A percentile compares a stretch with the other conserved stretches of the same genome.
Conservation (phyloP, 2,113 vertebrate genomes). For the Aphyosemion australe region DNA sequence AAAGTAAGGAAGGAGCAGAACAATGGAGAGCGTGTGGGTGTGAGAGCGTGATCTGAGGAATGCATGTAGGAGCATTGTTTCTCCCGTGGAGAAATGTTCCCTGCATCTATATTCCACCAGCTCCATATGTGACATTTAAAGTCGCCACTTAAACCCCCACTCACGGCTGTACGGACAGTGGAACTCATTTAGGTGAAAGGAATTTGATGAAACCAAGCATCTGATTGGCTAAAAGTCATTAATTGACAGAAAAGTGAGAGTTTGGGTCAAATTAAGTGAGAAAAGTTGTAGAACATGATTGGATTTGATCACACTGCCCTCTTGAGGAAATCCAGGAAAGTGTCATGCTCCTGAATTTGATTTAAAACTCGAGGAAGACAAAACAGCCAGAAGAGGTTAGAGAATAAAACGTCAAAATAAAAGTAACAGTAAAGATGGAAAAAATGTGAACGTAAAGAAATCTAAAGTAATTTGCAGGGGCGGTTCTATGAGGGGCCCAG, state of each 20-base stretch:
- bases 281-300: constrained; percentile 17
- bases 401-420: no score
- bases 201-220: neutral
- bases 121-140: constrained; percentile 10
- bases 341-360: neutral
- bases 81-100: constrained; percentile 26
- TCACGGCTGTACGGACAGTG: neutral
- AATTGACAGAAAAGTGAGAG: neutral
- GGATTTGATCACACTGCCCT: constrained; percentile 55
- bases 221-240: constrained; percentile 3
- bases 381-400: neutral
- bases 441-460: no score
- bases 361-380: neutral
- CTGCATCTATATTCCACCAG: constrained; percentile 22
- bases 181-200: no score
- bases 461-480: no score
- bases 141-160: neutral
- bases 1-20: constrained; percentile 49
- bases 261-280: neutral
- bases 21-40: constrained; percentile 60
- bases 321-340: constrained; percentile 51
- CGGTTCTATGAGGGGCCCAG: no score
- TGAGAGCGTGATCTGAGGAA: constrained; percentile 51
- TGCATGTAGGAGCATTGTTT: constrained; percentile 55
- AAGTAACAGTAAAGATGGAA: no score